Evolutionary conservation across 2,113 vertebrate genomes (phyloP).

Genomic region (Saguinus imperator): DNA sequence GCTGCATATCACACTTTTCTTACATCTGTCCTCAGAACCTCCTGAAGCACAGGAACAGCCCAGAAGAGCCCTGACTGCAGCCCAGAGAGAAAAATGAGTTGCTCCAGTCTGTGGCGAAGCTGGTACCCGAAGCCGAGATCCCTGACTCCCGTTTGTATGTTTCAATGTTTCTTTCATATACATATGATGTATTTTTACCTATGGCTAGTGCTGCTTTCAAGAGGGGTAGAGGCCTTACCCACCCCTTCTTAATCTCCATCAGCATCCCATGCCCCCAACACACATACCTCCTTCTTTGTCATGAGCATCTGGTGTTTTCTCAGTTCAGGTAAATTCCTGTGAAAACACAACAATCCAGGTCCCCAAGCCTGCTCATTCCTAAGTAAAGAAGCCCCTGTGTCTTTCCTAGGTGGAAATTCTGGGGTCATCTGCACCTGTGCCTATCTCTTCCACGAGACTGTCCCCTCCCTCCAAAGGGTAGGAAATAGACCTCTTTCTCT

Average conservation of each 20-base stretch:
- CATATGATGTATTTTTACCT: not conserved
- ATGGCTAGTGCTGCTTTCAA: not conserved
- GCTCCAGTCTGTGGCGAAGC: not conserved
- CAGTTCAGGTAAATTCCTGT: not conserved
- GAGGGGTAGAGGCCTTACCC: not conserved
- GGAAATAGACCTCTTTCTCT: not conserved
- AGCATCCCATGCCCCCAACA: not conserved
- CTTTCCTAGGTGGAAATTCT: not conserved
- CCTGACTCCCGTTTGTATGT: not conserved
- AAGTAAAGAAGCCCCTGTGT: not conserved
- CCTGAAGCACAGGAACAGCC: not conserved
- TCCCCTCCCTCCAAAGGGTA: not conserved
- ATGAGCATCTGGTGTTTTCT: not conserved
- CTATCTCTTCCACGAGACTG: not conserved
- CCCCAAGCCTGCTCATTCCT: not conserved
- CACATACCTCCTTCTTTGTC: not conserved
- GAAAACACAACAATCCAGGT: not conserved
- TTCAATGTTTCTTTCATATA: not conserved
- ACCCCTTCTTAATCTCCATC: not conserved
- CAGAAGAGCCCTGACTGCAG: not conserved
- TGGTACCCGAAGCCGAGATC: not conserved
- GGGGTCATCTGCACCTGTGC: not conserved
- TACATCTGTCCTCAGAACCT: not conserved
- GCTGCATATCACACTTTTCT: not conserved
- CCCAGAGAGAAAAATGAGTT: not conserved